A percentile compares a stretch with the other conserved stretches of the same genome.
These are phyloP conservation scores for Zaprionus ornatus DNA, from an alignment of 1,140 invertebrate species.

Conservation along the genomic window DNA sequence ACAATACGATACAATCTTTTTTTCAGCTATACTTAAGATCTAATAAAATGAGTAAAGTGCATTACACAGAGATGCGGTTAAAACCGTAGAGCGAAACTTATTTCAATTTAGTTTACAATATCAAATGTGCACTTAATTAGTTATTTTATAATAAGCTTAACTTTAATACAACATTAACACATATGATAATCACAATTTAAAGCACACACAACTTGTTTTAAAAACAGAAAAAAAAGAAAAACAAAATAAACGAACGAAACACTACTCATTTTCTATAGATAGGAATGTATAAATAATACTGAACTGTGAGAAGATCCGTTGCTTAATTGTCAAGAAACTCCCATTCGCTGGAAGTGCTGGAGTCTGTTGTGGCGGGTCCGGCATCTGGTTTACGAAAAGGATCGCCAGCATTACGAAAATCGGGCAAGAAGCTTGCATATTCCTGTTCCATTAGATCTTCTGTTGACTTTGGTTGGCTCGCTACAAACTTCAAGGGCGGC, in stretches of 20 bases:
- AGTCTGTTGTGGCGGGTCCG: conserved; percentile 54
- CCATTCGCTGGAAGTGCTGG: conserved; percentile 79
- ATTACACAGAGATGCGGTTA: conserved; percentile 19
- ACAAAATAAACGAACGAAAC: conserved; percentile 1
- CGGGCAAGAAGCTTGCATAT: conserved; percentile 71
- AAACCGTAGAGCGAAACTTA: not conserved
- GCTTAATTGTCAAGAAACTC: conserved; percentile 76
- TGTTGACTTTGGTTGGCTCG: conserved; percentile 33
- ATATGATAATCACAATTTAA: conserved; percentile 63
- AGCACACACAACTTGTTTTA: conserved; percentile 54
- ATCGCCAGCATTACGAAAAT: conserved; percentile 66
- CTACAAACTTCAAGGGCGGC: conserved; percentile 57
- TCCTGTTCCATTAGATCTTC: conserved; percentile 29
- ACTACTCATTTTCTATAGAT: not conserved
- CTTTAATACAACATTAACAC: conserved; percentile 42
- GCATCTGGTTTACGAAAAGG: conserved; percentile 43
- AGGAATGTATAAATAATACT: conserved; percentile 41
- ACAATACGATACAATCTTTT: not conserved
- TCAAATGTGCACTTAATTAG: conserved; percentile 21
- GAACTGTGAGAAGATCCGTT: not conserved
- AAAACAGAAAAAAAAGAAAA: conserved; percentile 10
- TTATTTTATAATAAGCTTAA: conserved; percentile 60
- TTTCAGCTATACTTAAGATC: conserved; percentile 6
- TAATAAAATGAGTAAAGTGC: conserved; percentile 18
- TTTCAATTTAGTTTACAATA: not conserved